phyloP scores from a whole-genome alignment of 2,888 invertebrate species.

The Drosophila lutescens region DNA sequence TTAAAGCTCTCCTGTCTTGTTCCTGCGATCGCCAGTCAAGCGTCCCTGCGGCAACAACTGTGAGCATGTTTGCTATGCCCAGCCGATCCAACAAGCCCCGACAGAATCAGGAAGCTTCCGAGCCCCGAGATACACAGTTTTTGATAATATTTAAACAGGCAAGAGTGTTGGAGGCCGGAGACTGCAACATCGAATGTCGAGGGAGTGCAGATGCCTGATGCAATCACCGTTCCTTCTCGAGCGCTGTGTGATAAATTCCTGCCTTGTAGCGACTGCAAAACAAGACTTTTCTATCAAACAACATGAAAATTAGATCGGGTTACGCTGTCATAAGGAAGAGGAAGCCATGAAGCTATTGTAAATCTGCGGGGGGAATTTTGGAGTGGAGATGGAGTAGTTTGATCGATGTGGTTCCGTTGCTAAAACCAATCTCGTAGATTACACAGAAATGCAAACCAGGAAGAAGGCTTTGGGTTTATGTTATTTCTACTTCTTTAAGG shows the following conservation, averaged over 20 bases:
- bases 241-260: slow-evolving; percentile 69
- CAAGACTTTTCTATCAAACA: slow-evolving; percentile 75
- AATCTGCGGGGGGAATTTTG: not conserved
- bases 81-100: slow-evolving; percentile 29
- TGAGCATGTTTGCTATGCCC: slow-evolving; percentile 70
- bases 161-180: slow-evolving; percentile 31
- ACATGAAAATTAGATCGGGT: slow-evolving; percentile 74
- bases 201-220: slow-evolving; percentile 52
- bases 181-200: slow-evolving; percentile 36
- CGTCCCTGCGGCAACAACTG: slow-evolving; percentile 64
- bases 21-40: slow-evolving; percentile 68
- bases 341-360: slow-evolving; percentile 16
- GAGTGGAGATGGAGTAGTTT: slow-evolving; percentile 10
- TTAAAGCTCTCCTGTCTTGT: slow-evolving; percentile 35
- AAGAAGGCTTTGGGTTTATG: not conserved
- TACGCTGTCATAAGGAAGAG: slow-evolving; percentile 36
- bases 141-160: slow-evolving; percentile 72
- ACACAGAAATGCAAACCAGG: slow-evolving; percentile 4
- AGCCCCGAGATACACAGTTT: slow-evolving; percentile 72
- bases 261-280: slow-evolving; percentile 54
- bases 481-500: not conserved
- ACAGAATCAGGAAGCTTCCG: slow-evolving; percentile 71
- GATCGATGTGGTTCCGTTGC: slow-evolving; percentile 30
- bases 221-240: slow-evolving; percentile 51
- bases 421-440: slow-evolving; percentile 15